Evolutionary conservation across 2,113 vertebrate genomes (phyloP).

Genomic region (Xiphorhynchus elegans): DNA sequence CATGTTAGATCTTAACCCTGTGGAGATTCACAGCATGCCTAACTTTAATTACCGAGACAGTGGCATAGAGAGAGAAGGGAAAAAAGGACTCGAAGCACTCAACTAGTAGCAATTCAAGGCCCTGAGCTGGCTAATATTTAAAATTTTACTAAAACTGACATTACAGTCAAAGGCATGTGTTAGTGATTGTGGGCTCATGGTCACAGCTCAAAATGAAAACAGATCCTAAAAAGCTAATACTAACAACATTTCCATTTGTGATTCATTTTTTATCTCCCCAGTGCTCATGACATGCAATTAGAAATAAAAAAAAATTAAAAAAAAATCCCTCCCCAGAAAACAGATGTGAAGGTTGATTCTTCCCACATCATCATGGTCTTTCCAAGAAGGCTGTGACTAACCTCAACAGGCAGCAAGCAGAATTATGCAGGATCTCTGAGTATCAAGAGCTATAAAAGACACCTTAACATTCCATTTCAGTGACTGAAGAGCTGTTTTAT

Average conservation of each 20-base stretch:
- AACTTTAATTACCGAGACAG: not conserved
- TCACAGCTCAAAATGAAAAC: not conserved
- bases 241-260: not conserved
- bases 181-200: not conserved
- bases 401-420: not conserved
- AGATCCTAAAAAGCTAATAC: not conserved
- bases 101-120: not conserved
- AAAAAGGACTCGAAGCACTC: not conserved
- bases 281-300: not conserved
- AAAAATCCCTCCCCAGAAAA: not conserved
- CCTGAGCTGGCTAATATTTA: not conserved
- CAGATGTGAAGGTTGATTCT: not conserved
- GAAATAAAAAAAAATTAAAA: not conserved
- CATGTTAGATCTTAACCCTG: not conserved
- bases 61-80: not conserved
- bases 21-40: constrained; percentile 3
- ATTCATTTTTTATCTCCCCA: not conserved
- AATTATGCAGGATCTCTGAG: not conserved
- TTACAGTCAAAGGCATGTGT: not conserved
- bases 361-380: not conserved
- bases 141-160: not conserved
- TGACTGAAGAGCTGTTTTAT: not conserved
- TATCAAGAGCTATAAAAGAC: not conserved
- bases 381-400: not conserved
- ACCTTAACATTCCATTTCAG: not conserved